A percentile compares a stretch with the other conserved stretches of the same genome.
phyloP scores from a whole-genome alignment of 2,113 vertebrate genomes.

The Carassius carassius region DNA sequence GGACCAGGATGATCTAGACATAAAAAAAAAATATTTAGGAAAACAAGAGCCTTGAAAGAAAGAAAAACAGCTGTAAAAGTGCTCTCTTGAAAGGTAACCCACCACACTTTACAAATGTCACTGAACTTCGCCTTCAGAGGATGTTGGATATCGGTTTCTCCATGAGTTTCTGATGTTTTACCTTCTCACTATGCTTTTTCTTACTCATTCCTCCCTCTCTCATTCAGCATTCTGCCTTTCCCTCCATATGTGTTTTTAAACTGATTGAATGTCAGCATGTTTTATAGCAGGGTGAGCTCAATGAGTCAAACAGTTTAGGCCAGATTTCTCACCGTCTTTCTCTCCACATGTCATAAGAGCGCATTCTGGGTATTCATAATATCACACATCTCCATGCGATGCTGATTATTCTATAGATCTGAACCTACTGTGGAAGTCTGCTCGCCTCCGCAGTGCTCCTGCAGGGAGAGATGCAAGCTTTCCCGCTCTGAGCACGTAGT shows the following conservation, averaged over 20 bases:
- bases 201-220: conserved; percentile 42
- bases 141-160: conserved; percentile 60
- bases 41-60: conserved; percentile 20
- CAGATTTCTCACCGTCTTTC: conserved; percentile 6
- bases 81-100: conserved; percentile 24
- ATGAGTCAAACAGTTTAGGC: neutral
- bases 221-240: conserved; percentile 46
- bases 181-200: conserved; percentile 32
- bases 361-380: conserved; percentile 14
- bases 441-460: conserved; percentile 21
- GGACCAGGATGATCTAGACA: neutral
- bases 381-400: neutral
- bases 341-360: conserved; percentile 27
- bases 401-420: conserved; percentile 13
- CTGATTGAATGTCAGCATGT: conserved; percentile 62
- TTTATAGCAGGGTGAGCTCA: conserved; percentile 52
- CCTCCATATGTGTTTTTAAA: conserved; percentile 58
- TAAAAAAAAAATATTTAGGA: neutral
- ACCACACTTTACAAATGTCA: conserved; percentile 70
- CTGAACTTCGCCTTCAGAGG: conserved; percentile 69
- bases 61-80: conserved; percentile 32
- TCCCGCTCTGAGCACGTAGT: conserved; percentile 24
- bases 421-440: neutral
- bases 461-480: conserved; percentile 19
- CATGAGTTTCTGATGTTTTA: conserved; percentile 42